phyloP scores from a whole-genome alignment of 2,113 vertebrate genomes.

The Mesembrinibis cayennensis region DNA sequence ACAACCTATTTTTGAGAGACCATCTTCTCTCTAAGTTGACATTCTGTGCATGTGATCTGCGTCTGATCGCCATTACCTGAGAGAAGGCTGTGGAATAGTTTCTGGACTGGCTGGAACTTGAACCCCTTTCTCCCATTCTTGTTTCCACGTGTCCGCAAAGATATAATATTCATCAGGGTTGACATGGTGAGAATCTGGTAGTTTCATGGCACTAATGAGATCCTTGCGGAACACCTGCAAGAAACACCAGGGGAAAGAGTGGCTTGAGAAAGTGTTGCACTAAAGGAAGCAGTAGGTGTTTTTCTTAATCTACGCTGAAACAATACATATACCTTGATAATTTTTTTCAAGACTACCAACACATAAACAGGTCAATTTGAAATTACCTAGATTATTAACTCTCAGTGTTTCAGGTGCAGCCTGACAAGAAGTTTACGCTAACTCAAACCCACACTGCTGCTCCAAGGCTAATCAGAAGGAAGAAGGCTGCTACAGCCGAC shows the following conservation, averaged over 20 bases:
- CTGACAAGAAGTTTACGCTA: not conserved
- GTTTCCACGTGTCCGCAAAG: slow-evolving; percentile 93
- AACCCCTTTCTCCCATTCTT: slow-evolving; percentile 99
- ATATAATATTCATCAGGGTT: slow-evolving; percentile 92
- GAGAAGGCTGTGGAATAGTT: slow-evolving; percentile 85
- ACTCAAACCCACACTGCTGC: not conserved
- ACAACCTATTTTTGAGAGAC: not conserved
- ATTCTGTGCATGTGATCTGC: fast-evolving
- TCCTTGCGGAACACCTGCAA: slow-evolving; percentile 96
- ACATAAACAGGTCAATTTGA: not conserved
- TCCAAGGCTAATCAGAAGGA: not conserved
- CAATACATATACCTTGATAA: not conserved
- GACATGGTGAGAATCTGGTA: slow-evolving; percentile 94
- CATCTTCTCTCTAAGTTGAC: not conserved
- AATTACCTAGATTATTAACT: not conserved
- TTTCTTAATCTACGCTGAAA: not conserved
- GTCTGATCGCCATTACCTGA: slow-evolving; percentile 77
- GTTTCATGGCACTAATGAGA: slow-evolving; percentile 99
- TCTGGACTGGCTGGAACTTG: slow-evolving; percentile 94
- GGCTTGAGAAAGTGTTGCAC: fast-evolving
- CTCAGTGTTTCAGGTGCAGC: not conserved
- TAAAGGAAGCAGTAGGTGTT: not conserved
- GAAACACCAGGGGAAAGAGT: not conserved
- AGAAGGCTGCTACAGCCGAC: not conserved
- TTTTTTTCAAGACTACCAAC: not conserved